These are phyloP conservation scores for Penaeus vannamei DNA, from an alignment of 1,140 invertebrate genomes.

Conservation along the genomic window DNA sequence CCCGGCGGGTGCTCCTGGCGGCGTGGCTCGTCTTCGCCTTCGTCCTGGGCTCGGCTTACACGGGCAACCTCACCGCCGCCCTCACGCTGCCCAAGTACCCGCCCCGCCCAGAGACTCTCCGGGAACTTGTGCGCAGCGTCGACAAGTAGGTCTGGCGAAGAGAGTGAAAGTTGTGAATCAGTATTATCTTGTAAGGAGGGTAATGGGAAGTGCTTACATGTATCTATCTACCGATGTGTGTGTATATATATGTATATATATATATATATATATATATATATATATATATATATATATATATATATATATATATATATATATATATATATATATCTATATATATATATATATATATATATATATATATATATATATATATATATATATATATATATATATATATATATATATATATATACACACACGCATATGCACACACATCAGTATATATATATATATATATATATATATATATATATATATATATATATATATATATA, in stretches of 20 bases:
- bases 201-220: conserved; percentile 3
- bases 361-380: too few relatives aligned
- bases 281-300: too few relatives aligned
- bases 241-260: not conserved
- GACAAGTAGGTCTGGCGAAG: not conserved
- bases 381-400: too few relatives aligned
- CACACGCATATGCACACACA: too few relatives aligned
- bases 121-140: not conserved
- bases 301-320: too few relatives aligned
- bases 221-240: conserved; percentile 17
- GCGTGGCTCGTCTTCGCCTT: conserved; percentile 22
- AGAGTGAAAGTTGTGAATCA: not conserved
- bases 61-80: conserved; percentile 15
- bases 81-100: conserved; percentile 30
- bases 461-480: too few relatives aligned
- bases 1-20: not conserved
- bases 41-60: conserved; percentile 5
- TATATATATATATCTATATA: too few relatives aligned
- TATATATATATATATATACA: too few relatives aligned
- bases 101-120: not conserved
- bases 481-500: too few relatives aligned
- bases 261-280: too few relatives aligned
- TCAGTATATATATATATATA: too few relatives aligned
- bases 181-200: conserved; percentile 5
- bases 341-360: too few relatives aligned